Evolutionary conservation across 2,113 vertebrate genomes (phyloP).

Genomic region (Phoxinus phoxinus): DNA sequence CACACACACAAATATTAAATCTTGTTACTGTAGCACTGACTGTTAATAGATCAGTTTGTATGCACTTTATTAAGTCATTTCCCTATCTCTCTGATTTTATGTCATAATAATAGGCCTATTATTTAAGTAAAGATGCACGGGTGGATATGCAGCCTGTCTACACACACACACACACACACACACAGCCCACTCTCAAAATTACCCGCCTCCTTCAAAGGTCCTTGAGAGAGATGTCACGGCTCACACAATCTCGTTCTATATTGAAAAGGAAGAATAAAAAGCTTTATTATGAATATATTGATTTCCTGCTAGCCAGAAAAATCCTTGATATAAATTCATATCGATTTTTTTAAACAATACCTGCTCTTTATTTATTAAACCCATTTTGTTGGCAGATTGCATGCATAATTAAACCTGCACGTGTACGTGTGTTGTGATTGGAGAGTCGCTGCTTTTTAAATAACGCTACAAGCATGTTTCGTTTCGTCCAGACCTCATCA

Average conservation of each 20-base stretch:
- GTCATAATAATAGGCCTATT: not conserved
- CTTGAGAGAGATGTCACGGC: constrained; percentile 53
- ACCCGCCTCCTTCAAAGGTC: constrained; percentile 56
- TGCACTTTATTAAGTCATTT: not conserved
- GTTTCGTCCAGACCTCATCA: constrained; percentile 22
- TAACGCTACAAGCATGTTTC: constrained; percentile 7
- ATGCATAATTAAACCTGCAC: constrained; percentile 55
- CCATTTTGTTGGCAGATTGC: constrained; percentile 58
- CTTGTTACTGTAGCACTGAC: not conserved
- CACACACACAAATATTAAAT: not conserved
- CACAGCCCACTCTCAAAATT: constrained; percentile 19
- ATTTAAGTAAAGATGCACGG: not conserved
- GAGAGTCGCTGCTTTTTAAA: not conserved
- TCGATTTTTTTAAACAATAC: constrained; percentile 72
- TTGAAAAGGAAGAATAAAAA: constrained; percentile 60
- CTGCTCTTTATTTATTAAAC: constrained; percentile 68
- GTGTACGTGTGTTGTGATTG: constrained; percentile 22
- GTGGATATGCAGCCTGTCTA: not conserved
- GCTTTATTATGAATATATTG: constrained; percentile 73
- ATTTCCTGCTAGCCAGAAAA: constrained; percentile 71
- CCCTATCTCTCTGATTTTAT: not conserved
- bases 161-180: not conserved
- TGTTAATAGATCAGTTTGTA: not conserved
- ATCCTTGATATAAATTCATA: constrained; percentile 70
- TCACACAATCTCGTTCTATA: constrained; percentile 45